phyloP scores from a whole-genome alignment of 2,797 vertebrate genomes.

The Scolopax rusticola region DNA sequence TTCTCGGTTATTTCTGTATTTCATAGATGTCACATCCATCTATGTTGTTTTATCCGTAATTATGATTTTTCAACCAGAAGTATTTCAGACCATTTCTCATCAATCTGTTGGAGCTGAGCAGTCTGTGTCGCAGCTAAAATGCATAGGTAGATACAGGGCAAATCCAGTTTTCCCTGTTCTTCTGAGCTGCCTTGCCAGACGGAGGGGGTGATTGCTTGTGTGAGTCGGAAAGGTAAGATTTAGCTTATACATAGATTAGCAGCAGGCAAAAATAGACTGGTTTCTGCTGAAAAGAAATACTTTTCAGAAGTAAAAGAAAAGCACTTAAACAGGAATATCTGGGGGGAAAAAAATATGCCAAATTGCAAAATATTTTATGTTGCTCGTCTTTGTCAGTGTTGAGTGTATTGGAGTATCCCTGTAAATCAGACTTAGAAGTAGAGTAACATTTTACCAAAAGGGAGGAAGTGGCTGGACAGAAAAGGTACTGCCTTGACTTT shows the following conservation, averaged over 20 bases:
- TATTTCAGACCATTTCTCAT: not conserved
- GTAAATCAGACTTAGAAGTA: not conserved
- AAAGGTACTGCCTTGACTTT: constrained; percentile 7
- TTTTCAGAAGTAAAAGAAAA: not conserved
- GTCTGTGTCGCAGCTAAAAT: constrained; percentile 11
- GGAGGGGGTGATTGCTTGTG: not conserved
- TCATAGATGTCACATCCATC: not conserved
- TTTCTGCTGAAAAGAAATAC: not conserved
- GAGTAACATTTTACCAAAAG: not conserved
- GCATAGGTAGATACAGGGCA: not conserved
- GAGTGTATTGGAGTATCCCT: not conserved
- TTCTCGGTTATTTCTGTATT: not conserved
- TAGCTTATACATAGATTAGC: not conserved
- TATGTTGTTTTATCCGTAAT: not conserved
- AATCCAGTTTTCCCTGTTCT: not conserved
- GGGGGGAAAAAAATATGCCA: fast-evolving
- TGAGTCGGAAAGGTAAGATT: not conserved
- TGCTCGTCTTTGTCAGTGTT: not conserved
- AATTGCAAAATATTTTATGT: not conserved
- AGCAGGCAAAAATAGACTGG: constrained; percentile 2
- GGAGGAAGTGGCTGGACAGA: not conserved
- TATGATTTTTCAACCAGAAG: not conserved
- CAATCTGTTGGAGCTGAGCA: not conserved
- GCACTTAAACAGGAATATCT: not conserved
- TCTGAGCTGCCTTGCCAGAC: not conserved